These are phyloP conservation scores for Antheraea pernyi DNA, from an alignment of 1,140 invertebrate species.

Conservation along the genomic window DNA sequence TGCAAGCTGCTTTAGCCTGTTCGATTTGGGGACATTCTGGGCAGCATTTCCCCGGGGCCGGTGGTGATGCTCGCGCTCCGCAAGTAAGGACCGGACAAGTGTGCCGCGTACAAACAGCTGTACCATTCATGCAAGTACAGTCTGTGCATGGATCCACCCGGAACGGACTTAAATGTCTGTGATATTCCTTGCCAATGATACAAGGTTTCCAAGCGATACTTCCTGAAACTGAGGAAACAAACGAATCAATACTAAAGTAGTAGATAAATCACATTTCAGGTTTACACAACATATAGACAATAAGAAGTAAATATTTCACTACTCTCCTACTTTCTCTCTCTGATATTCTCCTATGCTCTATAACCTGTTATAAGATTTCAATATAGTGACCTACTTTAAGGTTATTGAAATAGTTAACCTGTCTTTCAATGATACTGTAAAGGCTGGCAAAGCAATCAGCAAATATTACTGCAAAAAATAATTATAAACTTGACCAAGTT, in stretches of 20 bases:
- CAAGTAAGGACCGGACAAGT: constrained; percentile 92
- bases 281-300: too few species aligned
- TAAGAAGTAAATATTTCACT: too few species aligned
- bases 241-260: constrained; percentile 10
- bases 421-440: too few species aligned
- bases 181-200: constrained; percentile 84
- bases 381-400: too few species aligned
- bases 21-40: constrained; percentile 84
- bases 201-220: constrained; percentile 82
- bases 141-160: constrained; percentile 89
- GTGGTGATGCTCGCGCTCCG: constrained; percentile 83
- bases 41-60: constrained; percentile 86
- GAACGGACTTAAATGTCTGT: constrained; percentile 81
- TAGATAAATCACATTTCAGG: background rate
- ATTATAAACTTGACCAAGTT: too few species aligned
- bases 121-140: constrained; percentile 89
- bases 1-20: constrained; percentile 83
- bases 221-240: constrained; percentile 58
- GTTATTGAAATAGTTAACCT: too few species aligned
- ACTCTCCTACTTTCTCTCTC: too few species aligned
- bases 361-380: too few species aligned
- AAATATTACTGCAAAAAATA: too few species aligned
- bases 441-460: too few species aligned
- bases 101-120: constrained; percentile 86
- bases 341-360: too few species aligned